Conservation (phyloP, 2,888 invertebrate genomes). For the Agrochola litura region DNA sequence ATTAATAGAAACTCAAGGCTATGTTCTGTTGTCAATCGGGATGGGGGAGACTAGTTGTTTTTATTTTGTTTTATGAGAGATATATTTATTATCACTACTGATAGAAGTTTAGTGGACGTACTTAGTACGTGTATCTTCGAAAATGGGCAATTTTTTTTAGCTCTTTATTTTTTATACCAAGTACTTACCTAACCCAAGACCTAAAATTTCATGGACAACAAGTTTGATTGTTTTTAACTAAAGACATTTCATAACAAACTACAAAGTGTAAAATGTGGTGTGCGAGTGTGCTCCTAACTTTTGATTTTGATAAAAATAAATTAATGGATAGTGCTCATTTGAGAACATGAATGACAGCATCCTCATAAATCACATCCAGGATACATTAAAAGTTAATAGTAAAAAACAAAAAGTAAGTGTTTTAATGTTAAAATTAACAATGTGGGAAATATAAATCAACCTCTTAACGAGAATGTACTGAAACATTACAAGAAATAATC, state of each 20-base stretch:
- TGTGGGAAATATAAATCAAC: conserved; percentile 19
- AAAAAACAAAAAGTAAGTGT: conserved; percentile 8
- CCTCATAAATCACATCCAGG: conserved; percentile 37
- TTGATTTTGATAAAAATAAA: conserved; percentile 30
- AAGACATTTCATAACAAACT: neutral
- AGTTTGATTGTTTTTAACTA: neutral
- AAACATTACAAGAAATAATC: conserved; percentile 1
- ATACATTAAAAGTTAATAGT: conserved; percentile 37
- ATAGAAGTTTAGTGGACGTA: too few relatives aligned
- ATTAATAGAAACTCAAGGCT: conserved; percentile 62
- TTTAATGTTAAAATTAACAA: conserved; percentile 11
- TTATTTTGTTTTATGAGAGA: conserved; percentile 34
- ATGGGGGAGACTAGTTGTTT: conserved; percentile 12
- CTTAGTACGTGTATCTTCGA: neutral
- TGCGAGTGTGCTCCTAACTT: neutral
- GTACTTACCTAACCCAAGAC: neutral
- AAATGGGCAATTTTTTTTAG: neutral
- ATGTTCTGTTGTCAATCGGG: conserved; percentile 42
- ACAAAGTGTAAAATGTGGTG: neutral
- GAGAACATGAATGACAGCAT: conserved; percentile 34
- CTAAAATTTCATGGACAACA: neutral
- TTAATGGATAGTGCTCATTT: conserved; percentile 15
- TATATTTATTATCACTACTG: too few relatives aligned
- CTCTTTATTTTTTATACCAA: neutral
- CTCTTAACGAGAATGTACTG: neutral